Conservation (phyloP, 2,113 vertebrate species). For the Centropristis striata region DNA sequence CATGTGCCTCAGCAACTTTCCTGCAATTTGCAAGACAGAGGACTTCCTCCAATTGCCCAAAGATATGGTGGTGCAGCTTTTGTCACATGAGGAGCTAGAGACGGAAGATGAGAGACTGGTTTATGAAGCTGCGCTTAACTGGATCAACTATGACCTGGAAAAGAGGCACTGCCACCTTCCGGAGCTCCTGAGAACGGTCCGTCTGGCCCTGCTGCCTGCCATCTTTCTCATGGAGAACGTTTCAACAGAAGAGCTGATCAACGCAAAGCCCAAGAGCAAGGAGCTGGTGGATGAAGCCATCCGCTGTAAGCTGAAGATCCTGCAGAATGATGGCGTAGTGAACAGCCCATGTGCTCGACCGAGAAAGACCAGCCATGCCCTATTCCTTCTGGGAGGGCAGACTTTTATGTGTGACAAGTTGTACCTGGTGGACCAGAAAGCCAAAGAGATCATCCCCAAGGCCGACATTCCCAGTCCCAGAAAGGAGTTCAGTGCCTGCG, state of each 20-base stretch:
- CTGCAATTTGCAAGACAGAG: constrained; percentile 88
- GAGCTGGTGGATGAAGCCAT: constrained; percentile 89
- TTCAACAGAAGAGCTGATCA: constrained; percentile 87
- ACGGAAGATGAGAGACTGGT: constrained; percentile 89
- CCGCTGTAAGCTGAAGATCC: constrained; percentile 87
- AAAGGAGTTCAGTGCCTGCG: constrained; percentile 90
- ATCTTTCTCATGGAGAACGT: constrained; percentile 89
- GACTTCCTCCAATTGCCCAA: constrained; percentile 89
- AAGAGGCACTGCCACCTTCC: constrained; percentile 84
- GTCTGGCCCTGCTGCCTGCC: constrained; percentile 87
- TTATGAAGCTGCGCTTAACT: constrained; percentile 88
- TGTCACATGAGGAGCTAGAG: constrained; percentile 89
- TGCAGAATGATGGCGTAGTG: constrained; percentile 90
- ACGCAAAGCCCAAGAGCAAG: constrained; percentile 85
- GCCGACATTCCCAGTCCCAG: constrained; percentile 90
- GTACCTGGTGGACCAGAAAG: constrained; percentile 89
- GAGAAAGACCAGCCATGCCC: constrained; percentile 88
- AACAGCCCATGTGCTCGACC: constrained; percentile 88
- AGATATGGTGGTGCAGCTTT: constrained; percentile 88
- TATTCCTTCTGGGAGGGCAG: constrained; percentile 89
- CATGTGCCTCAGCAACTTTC: constrained; percentile 90
- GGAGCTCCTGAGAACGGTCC: constrained; percentile 86
- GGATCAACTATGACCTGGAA: constrained; percentile 89
- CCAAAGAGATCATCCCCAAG: constrained; percentile 90
- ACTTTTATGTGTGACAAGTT: constrained; percentile 91